Conservation (phyloP, 2,113 vertebrate species). For the Podocnemis expansa region DNA sequence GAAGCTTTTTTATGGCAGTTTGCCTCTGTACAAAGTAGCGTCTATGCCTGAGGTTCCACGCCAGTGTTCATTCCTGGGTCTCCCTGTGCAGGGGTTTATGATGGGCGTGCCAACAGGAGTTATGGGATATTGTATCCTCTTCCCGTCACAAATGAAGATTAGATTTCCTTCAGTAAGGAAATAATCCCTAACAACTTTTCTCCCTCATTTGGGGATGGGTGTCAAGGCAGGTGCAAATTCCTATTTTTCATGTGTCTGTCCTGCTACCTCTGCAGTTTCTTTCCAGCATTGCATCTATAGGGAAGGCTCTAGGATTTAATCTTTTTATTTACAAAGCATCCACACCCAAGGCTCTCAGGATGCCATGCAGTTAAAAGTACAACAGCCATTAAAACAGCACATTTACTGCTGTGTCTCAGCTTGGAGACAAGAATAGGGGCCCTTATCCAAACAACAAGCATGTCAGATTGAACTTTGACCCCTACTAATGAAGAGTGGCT, state of each 20-base stretch:
- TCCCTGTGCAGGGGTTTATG: background rate
- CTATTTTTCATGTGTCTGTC: background rate
- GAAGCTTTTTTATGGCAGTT: slow-evolving; percentile 45
- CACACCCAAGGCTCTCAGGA: fast-evolving
- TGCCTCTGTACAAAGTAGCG: slow-evolving; percentile 31
- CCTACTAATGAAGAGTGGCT: background rate
- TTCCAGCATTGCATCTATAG: fast-evolving
- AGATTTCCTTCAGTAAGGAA: background rate
- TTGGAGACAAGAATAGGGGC: background rate
- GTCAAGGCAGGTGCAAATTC: background rate
- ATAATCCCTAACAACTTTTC: background rate
- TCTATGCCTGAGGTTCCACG: background rate
- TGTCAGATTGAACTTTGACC: background rate
- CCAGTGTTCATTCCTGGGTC: background rate
- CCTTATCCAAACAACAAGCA: background rate
- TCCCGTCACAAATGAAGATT: background rate
- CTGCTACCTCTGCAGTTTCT: background rate
- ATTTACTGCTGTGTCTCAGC: background rate
- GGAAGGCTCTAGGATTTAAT: background rate
- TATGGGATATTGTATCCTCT: background rate
- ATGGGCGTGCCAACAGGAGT: background rate
- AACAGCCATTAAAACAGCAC: background rate
- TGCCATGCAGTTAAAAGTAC: background rate
- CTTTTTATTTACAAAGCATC: background rate
- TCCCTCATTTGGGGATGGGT: background rate